Evolutionary conservation across 1,140 invertebrate genomes (phyloP), one percentile per base, ranked within the genome.

Genomic region (Ericerus pela): DNA sequence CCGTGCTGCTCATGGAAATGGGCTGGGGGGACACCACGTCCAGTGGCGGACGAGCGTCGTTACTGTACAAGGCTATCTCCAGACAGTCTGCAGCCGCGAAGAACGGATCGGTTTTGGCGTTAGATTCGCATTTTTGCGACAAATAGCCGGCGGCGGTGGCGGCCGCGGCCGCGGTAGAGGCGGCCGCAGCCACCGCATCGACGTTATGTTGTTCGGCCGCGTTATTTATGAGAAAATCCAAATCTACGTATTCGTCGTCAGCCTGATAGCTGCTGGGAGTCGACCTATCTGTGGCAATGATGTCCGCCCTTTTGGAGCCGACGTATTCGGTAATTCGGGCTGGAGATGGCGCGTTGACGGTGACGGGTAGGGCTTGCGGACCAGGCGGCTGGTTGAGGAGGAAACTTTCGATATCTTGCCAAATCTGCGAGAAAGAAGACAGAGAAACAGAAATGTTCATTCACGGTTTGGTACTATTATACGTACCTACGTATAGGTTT

Each of bases 341-440:
- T 6, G 47, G 58, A 4, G 43, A 55, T 14, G 55, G 53, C 4
- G 41, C 43, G 27, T 57, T 57, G 27, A 61, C 54, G 43, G 47
- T 38, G 20, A 65, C 63, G 3, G 63, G 62, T 10, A 59, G 59
- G 12, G 64, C 64, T 47, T 66, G 63, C 16, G 63, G 63, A 12
- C 61, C 57, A 0, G 62, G 29, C 31, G 60, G 64, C 51, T 72
- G 69, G 16, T 66, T 69, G 59, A 72, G 60, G 26, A 74, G 66
- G 53, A 60, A 59, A 55, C 68, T 70, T 61, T 74, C 72, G 51
- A 74, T 72, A 60, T 74, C 72, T 63, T 73, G 72, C 72, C 72
- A 74, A 69, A 74, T 73, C 72, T 73, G 61, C 20, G 65, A 68
- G 53, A 61, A 58, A 58, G 55, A 60, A 8, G 30, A 33, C n/a